phyloP scores from a whole-genome alignment of 2,888 invertebrate species.

The Acanthacorydalis orientalis region DNA sequence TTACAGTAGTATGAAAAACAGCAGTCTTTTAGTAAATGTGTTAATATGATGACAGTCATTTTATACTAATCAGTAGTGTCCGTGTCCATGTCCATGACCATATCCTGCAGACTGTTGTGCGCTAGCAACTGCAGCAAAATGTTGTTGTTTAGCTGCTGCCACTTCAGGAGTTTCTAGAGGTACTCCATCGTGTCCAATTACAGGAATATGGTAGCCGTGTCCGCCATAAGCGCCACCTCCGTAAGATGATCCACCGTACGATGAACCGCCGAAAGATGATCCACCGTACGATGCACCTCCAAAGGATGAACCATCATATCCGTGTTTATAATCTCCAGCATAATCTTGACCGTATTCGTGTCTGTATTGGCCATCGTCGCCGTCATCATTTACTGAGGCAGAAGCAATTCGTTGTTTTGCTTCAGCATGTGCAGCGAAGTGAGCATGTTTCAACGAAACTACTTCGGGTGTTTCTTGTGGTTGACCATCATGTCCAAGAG shows the following conservation, averaged over 20 bases:
- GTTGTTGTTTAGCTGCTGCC: conserved; percentile 6
- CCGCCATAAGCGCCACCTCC: neutral
- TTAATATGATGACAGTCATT: too few relatives aligned
- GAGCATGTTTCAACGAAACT: conserved; percentile 2
- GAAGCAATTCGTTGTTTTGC: neutral
- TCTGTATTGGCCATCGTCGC: conserved; percentile 18
- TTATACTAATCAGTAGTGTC: too few relatives aligned
- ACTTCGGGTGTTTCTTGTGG: conserved; percentile 8
- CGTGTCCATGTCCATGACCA: neutral
- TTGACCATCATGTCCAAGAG: conserved; percentile 1
- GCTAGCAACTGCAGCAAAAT: conserved; percentile 6
- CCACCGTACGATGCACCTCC: neutral
- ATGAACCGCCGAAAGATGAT: neutral
- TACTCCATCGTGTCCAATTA: conserved; percentile 16
- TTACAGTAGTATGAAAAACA: too few relatives aligned
- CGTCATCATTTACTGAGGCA: neutral
- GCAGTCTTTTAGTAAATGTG: too few relatives aligned
- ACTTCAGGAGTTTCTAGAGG: conserved; percentile 9
- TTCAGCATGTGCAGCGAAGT: conserved; percentile 7
- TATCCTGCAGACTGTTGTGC: neutral
- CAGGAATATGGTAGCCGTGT: conserved; percentile 26
- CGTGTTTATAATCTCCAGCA: conserved; percentile 3
- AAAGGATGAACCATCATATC: neutral
- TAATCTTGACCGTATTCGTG: conserved; percentile 24
- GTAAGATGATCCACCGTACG: neutral